A percentile compares a stretch with the other conserved stretches of the same genome.
phyloP scores from a whole-genome alignment of 2,797 vertebrate genomes.

The Xenopus petersii region DNA sequence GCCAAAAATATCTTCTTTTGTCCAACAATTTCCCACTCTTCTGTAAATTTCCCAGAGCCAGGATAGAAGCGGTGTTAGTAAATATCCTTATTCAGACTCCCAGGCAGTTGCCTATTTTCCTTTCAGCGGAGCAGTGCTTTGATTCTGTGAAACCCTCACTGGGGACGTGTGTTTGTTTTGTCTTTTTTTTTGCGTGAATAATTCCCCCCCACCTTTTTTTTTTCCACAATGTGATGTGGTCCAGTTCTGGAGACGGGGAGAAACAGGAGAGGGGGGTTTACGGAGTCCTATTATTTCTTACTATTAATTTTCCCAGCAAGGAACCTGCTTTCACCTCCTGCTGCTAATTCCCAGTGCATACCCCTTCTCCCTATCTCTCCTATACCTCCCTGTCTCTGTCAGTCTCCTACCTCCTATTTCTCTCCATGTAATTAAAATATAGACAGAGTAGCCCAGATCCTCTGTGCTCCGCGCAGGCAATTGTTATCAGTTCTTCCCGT shows the following conservation, averaged over 20 bases:
- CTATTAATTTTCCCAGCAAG: slow-evolving; percentile 18
- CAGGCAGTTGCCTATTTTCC: neutral
- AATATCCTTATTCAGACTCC: slow-evolving; percentile 1
- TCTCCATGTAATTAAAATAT: slow-evolving; percentile 26
- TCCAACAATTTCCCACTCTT: slow-evolving; percentile 16
- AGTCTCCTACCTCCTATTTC: slow-evolving; percentile 16
- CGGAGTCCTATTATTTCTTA: neutral
- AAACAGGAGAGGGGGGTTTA: slow-evolving; percentile 14
- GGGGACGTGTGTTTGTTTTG: slow-evolving; percentile 1
- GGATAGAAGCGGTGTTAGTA: slow-evolving; percentile 7
- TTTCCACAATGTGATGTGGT: slow-evolving; percentile 22
- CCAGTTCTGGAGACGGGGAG: slow-evolving; percentile 37
- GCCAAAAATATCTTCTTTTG: neutral
- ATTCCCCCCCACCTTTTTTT: neutral
- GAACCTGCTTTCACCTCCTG: slow-evolving; percentile 32
- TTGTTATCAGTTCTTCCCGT: neutral
- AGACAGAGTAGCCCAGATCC: neutral
- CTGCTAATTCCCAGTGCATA: slow-evolving; percentile 22
- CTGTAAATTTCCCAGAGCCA: slow-evolving; percentile 23
- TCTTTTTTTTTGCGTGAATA: slow-evolving; percentile 2
- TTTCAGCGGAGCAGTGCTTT: neutral
- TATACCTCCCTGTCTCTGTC: slow-evolving; percentile 6
- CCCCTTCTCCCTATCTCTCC: neutral
- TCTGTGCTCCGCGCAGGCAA: neutral
- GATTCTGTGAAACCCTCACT: slow-evolving; percentile 2